Evolutionary conservation across 2,888 invertebrate genomes (phyloP).

Genomic region (Trissonchulus sp.): DNA sequence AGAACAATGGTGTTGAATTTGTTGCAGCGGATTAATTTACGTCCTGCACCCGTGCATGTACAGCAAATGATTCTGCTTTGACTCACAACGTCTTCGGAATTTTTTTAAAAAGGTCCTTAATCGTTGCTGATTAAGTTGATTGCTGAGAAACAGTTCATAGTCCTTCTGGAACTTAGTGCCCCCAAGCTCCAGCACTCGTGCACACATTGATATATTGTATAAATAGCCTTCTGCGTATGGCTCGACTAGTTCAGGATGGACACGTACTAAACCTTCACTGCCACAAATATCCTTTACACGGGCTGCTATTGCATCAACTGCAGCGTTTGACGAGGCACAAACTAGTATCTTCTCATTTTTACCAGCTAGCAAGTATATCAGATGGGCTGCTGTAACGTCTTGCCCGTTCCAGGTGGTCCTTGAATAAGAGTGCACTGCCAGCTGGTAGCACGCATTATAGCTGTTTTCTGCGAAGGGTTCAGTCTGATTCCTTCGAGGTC

Average conservation of each 20-base stretch:
- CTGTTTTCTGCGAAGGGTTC: too few species aligned
- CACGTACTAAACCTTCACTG: neutral
- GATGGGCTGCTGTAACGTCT: neutral
- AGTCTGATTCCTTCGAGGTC: too few species aligned
- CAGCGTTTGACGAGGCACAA: neutral
- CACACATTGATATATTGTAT: neutral
- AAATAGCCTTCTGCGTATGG: neutral
- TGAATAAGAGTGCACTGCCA: too few species aligned
- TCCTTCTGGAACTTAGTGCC: neutral
- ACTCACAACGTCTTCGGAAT: too few species aligned
- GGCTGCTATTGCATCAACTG: neutral
- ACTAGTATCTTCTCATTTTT: neutral
- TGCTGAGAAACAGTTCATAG: neutral
- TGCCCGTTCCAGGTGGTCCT: neutral
- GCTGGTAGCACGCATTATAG: too few species aligned
- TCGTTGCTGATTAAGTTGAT: too few species aligned
- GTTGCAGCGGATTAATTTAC: neutral
- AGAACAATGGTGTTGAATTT: neutral
- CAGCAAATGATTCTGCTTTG: neutral
- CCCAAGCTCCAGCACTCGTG: too few species aligned
- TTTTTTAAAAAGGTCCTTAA: too few species aligned
- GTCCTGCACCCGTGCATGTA: neutral
- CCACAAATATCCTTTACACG: neutral
- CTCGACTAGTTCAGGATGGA: neutral
- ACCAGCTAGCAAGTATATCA: neutral